Evolutionary conservation across 1,140 invertebrate species (phyloP).

Genomic region (Papilio polytes): DNA sequence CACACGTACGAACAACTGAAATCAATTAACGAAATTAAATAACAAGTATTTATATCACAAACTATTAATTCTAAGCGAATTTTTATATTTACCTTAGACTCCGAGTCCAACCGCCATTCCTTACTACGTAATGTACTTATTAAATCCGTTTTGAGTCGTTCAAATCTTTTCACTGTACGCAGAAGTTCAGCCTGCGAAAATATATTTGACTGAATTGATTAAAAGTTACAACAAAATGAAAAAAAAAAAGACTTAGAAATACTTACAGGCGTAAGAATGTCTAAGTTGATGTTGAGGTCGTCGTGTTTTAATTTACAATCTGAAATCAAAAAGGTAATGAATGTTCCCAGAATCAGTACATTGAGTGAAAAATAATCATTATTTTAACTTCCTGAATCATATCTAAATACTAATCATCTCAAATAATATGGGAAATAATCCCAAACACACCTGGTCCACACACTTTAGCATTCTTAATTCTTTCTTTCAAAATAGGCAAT

Average conservation of each 20-base stretch:
- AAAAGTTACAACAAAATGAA: neutral
- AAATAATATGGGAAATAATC: no score
- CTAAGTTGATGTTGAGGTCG: conserved; percentile 82
- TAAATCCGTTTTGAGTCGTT: conserved; percentile 81
- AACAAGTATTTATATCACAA: neutral
- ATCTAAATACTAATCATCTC: neutral
- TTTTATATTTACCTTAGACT: conserved; percentile 79
- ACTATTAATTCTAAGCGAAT: neutral
- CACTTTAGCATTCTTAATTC: conserved; percentile 78
- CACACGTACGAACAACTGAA: conserved; percentile 74
- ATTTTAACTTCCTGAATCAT: neutral
- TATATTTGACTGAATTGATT: neutral
- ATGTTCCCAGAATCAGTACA: neutral
- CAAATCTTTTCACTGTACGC: conserved; percentile 80
- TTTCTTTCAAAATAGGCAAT: conserved; percentile 75
- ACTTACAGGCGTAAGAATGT: conserved; percentile 81
- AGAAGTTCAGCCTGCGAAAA: conserved; percentile 78
- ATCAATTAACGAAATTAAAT: conserved; percentile 35
- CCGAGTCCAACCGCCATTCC: conserved; percentile 82
- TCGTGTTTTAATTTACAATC: conserved; percentile 82
- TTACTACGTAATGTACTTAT: conserved; percentile 81
- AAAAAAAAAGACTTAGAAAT: conserved; percentile 13
- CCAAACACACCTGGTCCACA: conserved; percentile 70
- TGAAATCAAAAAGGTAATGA: conserved; percentile 51
- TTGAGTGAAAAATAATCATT: no score